phyloP scores from a whole-genome alignment of 2,888 invertebrate genomes.

The Alviniconcha strummeri region DNA sequence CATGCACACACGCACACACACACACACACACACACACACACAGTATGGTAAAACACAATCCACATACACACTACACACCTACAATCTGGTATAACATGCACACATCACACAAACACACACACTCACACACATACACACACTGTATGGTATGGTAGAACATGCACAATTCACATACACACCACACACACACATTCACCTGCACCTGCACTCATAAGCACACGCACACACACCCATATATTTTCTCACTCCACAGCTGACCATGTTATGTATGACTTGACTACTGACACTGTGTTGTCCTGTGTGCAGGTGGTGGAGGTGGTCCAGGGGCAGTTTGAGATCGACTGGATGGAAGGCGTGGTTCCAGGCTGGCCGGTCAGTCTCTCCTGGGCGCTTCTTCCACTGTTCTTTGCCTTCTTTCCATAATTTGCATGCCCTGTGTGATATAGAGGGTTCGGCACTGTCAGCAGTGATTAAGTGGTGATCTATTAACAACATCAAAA shows the following conservation, averaged over 20 bases:
- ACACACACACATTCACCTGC: not conserved
- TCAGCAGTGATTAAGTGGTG: too few relatives aligned
- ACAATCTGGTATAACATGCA: not conserved
- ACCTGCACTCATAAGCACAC: too few relatives aligned
- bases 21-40: slow-evolving; percentile 2
- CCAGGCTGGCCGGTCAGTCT: slow-evolving; percentile 89
- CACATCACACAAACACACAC: not conserved
- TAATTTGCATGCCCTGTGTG: too few relatives aligned
- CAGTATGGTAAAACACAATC: not conserved
- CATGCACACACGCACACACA: not conserved
- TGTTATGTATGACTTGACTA: too few relatives aligned
- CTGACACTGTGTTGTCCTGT: too few relatives aligned
- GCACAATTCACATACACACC: slow-evolving; percentile 1
- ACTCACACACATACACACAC: slow-evolving; percentile 5
- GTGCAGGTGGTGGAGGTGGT: slow-evolving; percentile 82
- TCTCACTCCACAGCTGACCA: too few relatives aligned
- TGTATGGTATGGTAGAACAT: too few relatives aligned
- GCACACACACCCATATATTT: too few relatives aligned
- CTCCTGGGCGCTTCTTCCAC: not conserved
- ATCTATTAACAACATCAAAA: too few relatives aligned
- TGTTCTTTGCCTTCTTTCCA: too few relatives aligned
- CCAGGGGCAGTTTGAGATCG: slow-evolving; percentile 85
- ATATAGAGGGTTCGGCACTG: too few relatives aligned
- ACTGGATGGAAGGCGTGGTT: slow-evolving; percentile 92
- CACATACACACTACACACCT: not conserved